Evolutionary conservation across 2,888 invertebrate genomes (phyloP), one percentile per base, ranked within the genome.

Genomic region (Liodrosophila aerea): DNA sequence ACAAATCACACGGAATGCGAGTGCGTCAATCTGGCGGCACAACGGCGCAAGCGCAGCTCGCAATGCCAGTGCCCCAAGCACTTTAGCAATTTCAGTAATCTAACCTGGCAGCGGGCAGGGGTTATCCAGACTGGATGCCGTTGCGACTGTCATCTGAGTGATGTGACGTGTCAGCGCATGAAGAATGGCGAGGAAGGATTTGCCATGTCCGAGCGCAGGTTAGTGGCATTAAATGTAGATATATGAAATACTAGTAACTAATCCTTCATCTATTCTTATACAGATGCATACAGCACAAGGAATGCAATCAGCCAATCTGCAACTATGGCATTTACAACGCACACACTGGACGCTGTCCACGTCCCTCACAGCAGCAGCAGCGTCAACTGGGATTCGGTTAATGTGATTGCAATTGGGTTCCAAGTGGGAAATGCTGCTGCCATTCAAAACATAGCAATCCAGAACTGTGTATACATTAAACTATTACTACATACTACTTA

Each of bases 171-270:
- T 86, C 89, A 92, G 49, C 89, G 91, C 62, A 91, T 93, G 76
- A 93, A 93, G 81, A 91, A 92, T 63, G 94, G 94, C 56, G 92
- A 92, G 74, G 93, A 93, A 71, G 92, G 92, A 73, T 92, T 94
- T 82, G 91, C 92, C 31, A 89, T 93, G 59, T 91, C 91, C 18
- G 94, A 94, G 87, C 91, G 93, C 90, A 89, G 92, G 94, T 94
- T 61, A 13, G n/a, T 11, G 7, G n/a, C n/a, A n/a, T n/a, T n/a
- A n/a, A n/a, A n/a, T n/a, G n/a, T n/a, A n/a, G n/a, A n/a, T n/a
- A n/a, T n/a, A n/a, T n/a, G n/a, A n/a, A n/a, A n/a, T n/a, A n/a
- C n/a, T n/a, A n/a, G n/a, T n/a, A n/a, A 8, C 9, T 29, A 9
- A 5, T 2, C 8, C 2, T 16, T 8, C 1, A 9, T 31, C 5